Evolutionary conservation across 1,140 invertebrate genomes (phyloP), one percentile per base, ranked within the genome.

Genomic region (Trachymyrmex septentrionalis): DNA sequence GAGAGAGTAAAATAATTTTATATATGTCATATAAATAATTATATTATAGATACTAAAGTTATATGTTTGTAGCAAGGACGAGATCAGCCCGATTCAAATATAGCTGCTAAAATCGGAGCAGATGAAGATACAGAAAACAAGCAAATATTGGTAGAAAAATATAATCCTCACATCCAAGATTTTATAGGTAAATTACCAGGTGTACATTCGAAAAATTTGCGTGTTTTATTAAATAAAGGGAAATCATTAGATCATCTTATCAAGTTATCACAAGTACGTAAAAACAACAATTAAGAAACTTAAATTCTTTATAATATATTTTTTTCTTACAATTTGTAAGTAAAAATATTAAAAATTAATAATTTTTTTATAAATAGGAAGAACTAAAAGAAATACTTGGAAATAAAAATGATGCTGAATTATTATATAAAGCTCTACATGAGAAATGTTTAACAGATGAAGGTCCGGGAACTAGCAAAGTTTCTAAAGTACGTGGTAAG

Each of bases 101-200:
- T 96, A 90, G 98, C 98, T 1, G 93, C 96, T 16, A 96, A 96
- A 24, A 93, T 97, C 38, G 97, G 97, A 81, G 94, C 96, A 24
- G 97, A 97, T 81, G 96, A 96, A 81, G 93, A 96, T 34, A 95
- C 96, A 10, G 96, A 97, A 57, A 96, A 96, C 44, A 94, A 94
- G 53, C 96, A 96, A 91, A 30, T 94, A 30, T 94, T 96, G 77
- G 92, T 96, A 78, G 97, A 97, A 85, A 97, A 97, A 93, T 98
- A 97, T 92, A 98, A 98, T 94, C 95, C 96, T 30, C 95, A 95
- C 69, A 96, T 98, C 71, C 97, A 97, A 95, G 98, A 99, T 96
- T 98, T 99, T 93, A 95, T 99, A 27, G 96, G 97, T 14, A 98
- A 98, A 94, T 95, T 99, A 90, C 99, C 99, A 0, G 99, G 99